Base-by-base conservation (phyloP, 2,797 vertebrate genomes). In the Liparis tanakae region DNA sequence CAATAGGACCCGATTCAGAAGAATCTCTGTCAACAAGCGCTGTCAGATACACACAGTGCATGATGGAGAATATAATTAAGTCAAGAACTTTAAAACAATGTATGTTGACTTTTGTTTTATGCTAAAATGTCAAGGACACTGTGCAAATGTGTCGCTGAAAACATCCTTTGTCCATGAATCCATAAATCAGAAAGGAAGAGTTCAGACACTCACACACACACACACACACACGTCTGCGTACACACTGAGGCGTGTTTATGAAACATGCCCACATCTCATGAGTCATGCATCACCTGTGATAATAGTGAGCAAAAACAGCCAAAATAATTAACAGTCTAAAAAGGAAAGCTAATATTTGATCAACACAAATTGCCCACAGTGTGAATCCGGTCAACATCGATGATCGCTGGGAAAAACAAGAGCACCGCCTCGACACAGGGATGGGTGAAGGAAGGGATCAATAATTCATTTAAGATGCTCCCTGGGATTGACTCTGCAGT, bases 401-500 rank as follows among this genome's bases (percentile, higher is more conserved):
- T 53, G 74, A 77, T 76, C 65, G 77, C 77, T 53, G 74, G 82
- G 88, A 92, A 86, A 92, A 93, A 91, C 76, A 84, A 76, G 85
- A 85, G 77, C 65, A 84, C 83, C 83, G 85, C 84, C 88, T 92
- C 81, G 93, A 91, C 83, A 88, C 89, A 78, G 83, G 63, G 80
- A 93, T 94, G 94, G 94, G 94, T 95, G 94, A 94, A 30, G 48
- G 77, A 94, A 30, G 48, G 77, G 90, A 95, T 95, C 94, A 93
- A 95, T 95, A 94, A 93, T 93, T 91, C 92, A 94, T 95, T 95
- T 94, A 93, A 94, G 93, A 90, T 90, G 88, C 90, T 94, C 91
- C 71, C 64, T 74, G 85, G 91, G 89, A 94, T 91, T 85, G 87
- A 90, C 89, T 90, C 80, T 83, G 84, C 84, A 82, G 79, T 83